Evolutionary conservation across 2,888 invertebrate genomes (phyloP), one percentile per base, ranked within the genome.

Genomic region (Neoascia interrupta): DNA sequence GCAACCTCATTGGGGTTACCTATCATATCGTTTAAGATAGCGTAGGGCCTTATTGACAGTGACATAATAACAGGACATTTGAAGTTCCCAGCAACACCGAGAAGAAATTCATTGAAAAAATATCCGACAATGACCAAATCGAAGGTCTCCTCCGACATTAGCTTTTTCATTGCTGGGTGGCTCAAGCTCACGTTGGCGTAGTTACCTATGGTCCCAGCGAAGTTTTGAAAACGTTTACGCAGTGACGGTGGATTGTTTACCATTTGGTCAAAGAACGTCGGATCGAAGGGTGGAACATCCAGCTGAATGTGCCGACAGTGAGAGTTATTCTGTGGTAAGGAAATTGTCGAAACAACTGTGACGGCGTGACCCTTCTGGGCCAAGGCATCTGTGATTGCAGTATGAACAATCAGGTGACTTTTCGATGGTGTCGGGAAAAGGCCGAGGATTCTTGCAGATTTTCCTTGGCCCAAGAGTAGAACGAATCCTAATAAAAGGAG

Each of bases 81-180:
- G 19, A 87, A 86, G 26, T 81, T 83, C 0, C 84, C 83, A 0
- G 85, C 86, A 1, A 86, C 60, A 0, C 85, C 86, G 5, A 86
- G 69, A 63, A 85, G 84, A 15, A 84, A 85, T 2, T 87, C 86
- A 45, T 86, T 88, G 19, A 85, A 68, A 18, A 86, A 82, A 36
- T 84, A 84, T 5, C 87, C 89, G 16, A 86, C 23, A 2, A 88
- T 70, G 2, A 88, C 68, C 10, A 87, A 74, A 82, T 88, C 88
- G 6, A 85, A 88, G 28, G 19, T 26, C 8, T 84, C 84, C 4
- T 63, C 81, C 1, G 63, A 37, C 45, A 85, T 79, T 4, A 85
- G 81, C 43, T 83, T 26, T 18, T 58, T 56, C 61, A 84, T 80
- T 18, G 63, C 54, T 3, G 83, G 81, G 31, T 83, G 81, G n/a